These are phyloP conservation scores for Patiria miniata DNA, from an alignment of 35 echinoderm and acorn worm genomes.

Conservation along the genomic window DNA sequence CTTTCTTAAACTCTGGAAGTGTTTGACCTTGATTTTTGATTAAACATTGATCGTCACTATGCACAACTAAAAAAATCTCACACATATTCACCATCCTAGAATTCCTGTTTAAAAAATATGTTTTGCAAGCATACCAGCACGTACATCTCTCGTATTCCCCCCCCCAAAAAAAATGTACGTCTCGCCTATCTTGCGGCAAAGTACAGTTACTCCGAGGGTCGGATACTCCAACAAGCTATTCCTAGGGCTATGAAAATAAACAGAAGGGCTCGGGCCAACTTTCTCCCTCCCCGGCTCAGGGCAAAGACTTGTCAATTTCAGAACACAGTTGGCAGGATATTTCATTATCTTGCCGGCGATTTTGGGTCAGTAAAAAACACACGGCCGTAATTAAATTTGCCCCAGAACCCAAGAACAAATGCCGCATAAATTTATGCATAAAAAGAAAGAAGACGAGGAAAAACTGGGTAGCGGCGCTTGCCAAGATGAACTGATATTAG, in stretches of 20 bases:
- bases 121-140: no score
- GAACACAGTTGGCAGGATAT: constrained; percentile 3
- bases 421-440: not conserved
- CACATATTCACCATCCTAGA: no score
- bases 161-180: no score
- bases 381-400: constrained; percentile 19
- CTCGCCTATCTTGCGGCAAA: not conserved
- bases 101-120: no score
- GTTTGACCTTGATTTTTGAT: no score
- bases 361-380: constrained; percentile 15
- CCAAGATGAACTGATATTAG: no score
- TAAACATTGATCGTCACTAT: no score
- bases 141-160: no score
- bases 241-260: constrained; percentile 13
- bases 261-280: not conserved
- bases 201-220: not conserved
- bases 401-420: not conserved
- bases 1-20: no score
- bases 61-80: no score
- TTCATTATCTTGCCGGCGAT: constrained; percentile 10
- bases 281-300: not conserved
- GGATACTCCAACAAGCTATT: constrained; percentile 3
- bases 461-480: no score
- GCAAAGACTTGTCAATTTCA: not conserved
- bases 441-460: no score